Conservation (phyloP, 2,888 invertebrate genomes). For the Protodeltote pygarga region DNA sequence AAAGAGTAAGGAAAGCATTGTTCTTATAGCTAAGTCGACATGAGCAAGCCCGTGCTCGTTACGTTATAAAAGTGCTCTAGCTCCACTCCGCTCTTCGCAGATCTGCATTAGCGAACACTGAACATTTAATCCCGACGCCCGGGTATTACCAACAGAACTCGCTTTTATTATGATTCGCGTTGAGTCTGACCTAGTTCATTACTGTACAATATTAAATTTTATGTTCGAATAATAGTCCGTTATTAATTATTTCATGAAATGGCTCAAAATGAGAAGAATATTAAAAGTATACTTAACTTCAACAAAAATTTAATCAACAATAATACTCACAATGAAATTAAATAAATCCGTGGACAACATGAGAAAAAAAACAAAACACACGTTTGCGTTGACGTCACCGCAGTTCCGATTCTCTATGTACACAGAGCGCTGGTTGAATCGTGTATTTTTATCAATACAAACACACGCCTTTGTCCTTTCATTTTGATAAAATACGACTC, state of each 20-base stretch:
- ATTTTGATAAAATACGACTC: constrained; percentile 4
- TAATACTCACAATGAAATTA: too few relatives aligned
- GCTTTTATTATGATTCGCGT: constrained; percentile 30
- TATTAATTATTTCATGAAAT: too few relatives aligned
- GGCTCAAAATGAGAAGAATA: too few relatives aligned
- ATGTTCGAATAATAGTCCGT: too few relatives aligned
- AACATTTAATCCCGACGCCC: constrained; percentile 52
- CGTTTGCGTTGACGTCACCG: constrained; percentile 30
- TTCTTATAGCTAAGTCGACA: constrained; percentile 51
- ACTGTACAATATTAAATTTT: too few relatives aligned
- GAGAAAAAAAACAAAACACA: constrained; percentile 4
- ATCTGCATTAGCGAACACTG: constrained; percentile 54
- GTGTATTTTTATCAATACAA: constrained; percentile 39
- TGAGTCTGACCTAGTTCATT: constrained; percentile 28
- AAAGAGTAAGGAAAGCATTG: constrained; percentile 52
- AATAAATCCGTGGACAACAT: constrained; percentile 19
- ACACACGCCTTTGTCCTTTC: constrained; percentile 26
- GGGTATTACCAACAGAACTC: constrained; percentile 43
- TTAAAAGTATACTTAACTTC: too few relatives aligned
- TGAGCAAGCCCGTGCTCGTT: constrained; percentile 49
- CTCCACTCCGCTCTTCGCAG: constrained; percentile 33
- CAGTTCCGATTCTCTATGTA: constrained; percentile 25
- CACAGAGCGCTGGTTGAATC: constrained; percentile 14
- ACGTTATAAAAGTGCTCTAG: constrained; percentile 52
- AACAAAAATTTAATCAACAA: too few relatives aligned